Evolutionary conservation across 2,113 vertebrate species (phyloP).

Genomic region (Irena cyanogastra): DNA sequence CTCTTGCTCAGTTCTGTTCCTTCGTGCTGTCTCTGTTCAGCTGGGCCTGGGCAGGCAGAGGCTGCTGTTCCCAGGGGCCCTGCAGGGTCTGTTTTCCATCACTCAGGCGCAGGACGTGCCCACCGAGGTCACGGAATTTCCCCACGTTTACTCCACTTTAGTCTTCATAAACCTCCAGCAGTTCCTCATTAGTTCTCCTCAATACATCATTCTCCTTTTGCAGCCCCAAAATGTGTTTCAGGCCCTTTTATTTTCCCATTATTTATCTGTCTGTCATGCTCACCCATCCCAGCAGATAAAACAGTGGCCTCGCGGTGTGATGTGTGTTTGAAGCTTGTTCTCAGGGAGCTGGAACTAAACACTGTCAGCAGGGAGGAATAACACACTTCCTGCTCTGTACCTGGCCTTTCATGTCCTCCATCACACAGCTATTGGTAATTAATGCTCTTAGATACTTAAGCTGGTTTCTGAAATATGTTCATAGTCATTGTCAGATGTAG

Average conservation of each 20-base stretch:
- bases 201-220: background rate
- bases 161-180: constrained; percentile 21
- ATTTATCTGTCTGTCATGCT: background rate
- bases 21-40: background rate
- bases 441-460: background rate
- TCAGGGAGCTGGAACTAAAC: constrained; percentile 10
- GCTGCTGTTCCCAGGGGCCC: background rate
- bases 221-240: background rate
- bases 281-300: background rate
- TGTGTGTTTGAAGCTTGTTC: background rate
- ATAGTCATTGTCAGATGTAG: background rate
- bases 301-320: background rate
- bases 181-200: constrained; percentile 22
- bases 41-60: background rate
- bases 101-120: background rate
- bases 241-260: constrained; percentile 2
- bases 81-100: constrained; percentile 20
- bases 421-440: background rate
- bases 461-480: background rate
- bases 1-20: background rate
- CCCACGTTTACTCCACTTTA: background rate
- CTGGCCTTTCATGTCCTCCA: background rate
- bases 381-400: background rate
- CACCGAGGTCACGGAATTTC: constrained; percentile 16
- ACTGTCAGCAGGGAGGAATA: background rate